Percentiles rank a stretch among this genome's conserved stretches.
phyloP scores from a whole-genome alignment of 2,113 vertebrate genomes.

The Ctenodactylus gundi region DNA sequence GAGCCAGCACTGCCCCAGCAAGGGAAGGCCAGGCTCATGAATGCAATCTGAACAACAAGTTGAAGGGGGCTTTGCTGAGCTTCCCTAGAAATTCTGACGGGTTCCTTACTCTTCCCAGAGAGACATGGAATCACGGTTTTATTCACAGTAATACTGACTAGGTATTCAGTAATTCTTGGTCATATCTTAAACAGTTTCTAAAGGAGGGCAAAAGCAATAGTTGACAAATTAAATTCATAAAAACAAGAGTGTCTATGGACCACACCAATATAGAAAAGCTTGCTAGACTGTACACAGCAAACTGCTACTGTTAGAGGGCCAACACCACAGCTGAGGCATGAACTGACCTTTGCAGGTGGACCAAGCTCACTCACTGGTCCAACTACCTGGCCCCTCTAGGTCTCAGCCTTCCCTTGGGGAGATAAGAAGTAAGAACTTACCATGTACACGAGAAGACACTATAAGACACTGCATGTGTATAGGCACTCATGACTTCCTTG shows the following conservation, averaged over 20 bases:
- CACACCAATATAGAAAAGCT: background rate
- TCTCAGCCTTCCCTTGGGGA: background rate
- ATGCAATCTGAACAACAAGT: background rate
- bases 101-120: background rate
- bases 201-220: background rate
- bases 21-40: background rate
- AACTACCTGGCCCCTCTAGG: background rate
- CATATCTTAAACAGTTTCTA: background rate
- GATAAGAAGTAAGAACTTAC: background rate
- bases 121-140: background rate
- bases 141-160: background rate
- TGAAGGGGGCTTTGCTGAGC: background rate
- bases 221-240: constrained; percentile 21
- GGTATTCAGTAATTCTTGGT: background rate
- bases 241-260: background rate
- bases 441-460: background rate
- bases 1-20: background rate
- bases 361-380: background rate
- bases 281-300: background rate
- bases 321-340: background rate
- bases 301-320: background rate
- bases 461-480: background rate
- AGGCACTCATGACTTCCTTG: background rate
- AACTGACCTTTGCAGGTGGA: background rate
- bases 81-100: background rate